Evolutionary conservation across 2,888 invertebrate genomes (phyloP).

Genomic region (Anthrax anthrax): DNA sequence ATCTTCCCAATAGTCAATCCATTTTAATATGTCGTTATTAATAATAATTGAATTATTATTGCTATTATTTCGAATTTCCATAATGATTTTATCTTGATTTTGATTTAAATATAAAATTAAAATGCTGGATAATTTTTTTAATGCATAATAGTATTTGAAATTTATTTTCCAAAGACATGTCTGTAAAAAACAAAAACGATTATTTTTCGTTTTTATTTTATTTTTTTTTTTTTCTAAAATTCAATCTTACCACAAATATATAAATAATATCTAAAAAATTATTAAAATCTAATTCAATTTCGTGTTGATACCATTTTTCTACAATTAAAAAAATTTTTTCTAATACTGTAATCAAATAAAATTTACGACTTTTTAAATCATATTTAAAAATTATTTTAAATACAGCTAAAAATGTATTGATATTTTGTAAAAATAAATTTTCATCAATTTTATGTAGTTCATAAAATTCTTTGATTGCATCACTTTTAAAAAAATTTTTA

Average conservation of each 20-base stretch:
- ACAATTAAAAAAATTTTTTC: not conserved
- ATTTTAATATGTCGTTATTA: not conserved
- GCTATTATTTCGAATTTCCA: not conserved
- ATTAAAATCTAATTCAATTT: not conserved
- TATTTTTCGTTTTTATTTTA: not conserved
- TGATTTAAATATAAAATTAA: not conserved
- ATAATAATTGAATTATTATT: not conserved
- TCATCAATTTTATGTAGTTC: not conserved
- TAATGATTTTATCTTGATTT: not conserved
- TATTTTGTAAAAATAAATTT: not conserved
- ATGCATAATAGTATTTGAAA: not conserved
- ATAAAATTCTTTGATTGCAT: not conserved
- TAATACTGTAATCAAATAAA: not conserved
- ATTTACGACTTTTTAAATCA: not conserved
- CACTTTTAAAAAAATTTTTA: not conserved
- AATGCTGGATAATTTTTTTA: not conserved
- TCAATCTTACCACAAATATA: constrained; percentile 1
- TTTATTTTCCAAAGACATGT: not conserved
- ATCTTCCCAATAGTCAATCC: not conserved
- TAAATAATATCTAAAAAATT: not conserved
- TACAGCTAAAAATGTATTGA: not conserved
- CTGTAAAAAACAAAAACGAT: not conserved
- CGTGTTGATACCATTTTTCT: not conserved
- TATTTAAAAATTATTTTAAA: not conserved
- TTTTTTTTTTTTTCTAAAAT: not conserved